Percentiles rank a stretch among this genome's conserved stretches.
These are phyloP conservation scores for Gari tellinella DNA, from an alignment of 2,888 invertebrate genomes.

Conservation along the genomic window DNA sequence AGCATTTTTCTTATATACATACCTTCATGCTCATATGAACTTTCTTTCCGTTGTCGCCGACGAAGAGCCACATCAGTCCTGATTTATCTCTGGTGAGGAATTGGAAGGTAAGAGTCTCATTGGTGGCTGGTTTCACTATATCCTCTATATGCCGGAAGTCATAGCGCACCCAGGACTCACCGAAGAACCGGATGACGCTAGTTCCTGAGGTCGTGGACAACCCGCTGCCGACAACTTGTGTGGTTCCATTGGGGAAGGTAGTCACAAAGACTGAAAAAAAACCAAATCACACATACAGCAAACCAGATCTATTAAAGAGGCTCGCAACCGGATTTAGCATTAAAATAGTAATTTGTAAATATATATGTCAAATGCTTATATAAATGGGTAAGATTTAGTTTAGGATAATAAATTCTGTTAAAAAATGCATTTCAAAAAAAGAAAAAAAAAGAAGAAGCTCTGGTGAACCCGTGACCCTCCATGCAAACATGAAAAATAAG, in stretches of 20 bases:
- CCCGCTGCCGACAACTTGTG: constrained; percentile 6
- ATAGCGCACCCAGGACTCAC: constrained; percentile 69
- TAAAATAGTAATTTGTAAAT: too few relatives aligned
- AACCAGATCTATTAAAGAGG: too few relatives aligned
- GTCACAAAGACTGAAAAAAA: constrained; percentile 57
- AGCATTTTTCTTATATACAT: too few relatives aligned
- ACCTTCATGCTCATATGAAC: constrained; percentile 80
- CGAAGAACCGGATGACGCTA: constrained; percentile 67
- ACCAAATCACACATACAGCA: too few relatives aligned
- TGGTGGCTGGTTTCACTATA: constrained; percentile 55
- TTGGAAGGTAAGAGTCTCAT: constrained; percentile 70
- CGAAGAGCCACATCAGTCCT: constrained; percentile 80
- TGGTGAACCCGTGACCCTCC: too few relatives aligned
- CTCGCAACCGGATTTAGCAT: too few relatives aligned
- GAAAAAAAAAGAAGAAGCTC: too few relatives aligned
- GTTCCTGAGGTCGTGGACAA: constrained; percentile 36
- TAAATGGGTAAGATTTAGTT: too few relatives aligned
- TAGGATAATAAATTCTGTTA: too few relatives aligned
- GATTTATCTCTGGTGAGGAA: constrained; percentile 74
- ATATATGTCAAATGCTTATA: too few relatives aligned
- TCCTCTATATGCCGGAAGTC: constrained; percentile 65
- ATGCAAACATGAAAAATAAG: too few relatives aligned
- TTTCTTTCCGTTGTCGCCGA: constrained; percentile 61
- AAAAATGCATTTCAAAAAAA: too few relatives aligned
- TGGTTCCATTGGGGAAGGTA: constrained; percentile 29